A percentile compares a stretch with the other conserved stretches of the same genome.
These are phyloP conservation scores for Magallana nippona DNA, from an alignment of 2,888 invertebrate species.

Conservation along the genomic window DNA sequence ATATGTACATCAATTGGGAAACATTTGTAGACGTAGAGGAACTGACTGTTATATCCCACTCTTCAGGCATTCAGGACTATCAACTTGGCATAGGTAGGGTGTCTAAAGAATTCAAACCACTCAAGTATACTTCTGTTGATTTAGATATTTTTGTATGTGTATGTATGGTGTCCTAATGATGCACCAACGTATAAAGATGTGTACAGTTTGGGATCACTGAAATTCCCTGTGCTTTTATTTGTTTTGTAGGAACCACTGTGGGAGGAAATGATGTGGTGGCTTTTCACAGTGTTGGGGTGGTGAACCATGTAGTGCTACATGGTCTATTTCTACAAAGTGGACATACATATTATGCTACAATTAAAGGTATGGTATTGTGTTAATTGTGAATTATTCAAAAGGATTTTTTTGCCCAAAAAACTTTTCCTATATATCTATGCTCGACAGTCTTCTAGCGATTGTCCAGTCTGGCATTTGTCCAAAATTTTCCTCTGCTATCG, in stretches of 20 bases:
- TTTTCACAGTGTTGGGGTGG: conserved; percentile 53
- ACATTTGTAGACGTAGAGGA: conserved; percentile 57
- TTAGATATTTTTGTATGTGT: no score
- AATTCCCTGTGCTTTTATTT: background rate
- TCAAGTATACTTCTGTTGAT: no score
- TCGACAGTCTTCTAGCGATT: no score
- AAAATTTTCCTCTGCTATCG: no score
- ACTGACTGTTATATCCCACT: conserved; percentile 42
- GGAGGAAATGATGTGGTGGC: conserved; percentile 56
- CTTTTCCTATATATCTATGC: no score
- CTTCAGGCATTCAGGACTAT: conserved; percentile 54
- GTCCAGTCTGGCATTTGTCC: no score
- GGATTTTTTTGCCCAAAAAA: no score
- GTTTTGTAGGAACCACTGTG: conserved; percentile 51
- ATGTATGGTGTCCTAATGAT: no score
- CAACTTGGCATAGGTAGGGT: conserved; percentile 51
- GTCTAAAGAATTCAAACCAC: no score
- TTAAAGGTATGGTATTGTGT: conserved; percentile 55
- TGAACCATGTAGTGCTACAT: conserved; percentile 56
- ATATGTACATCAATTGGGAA: conserved; percentile 53
- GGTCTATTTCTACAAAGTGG: conserved; percentile 56
- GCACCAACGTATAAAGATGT: no score
- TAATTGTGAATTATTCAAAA: no score
- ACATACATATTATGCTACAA: conserved; percentile 55
- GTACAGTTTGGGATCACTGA: no score